A percentile compares a stretch with the other conserved stretches of the same genome.
Evolutionary conservation across 1,140 invertebrate genomes (phyloP).

Genomic region (Drosophila sturtevanti): DNA sequence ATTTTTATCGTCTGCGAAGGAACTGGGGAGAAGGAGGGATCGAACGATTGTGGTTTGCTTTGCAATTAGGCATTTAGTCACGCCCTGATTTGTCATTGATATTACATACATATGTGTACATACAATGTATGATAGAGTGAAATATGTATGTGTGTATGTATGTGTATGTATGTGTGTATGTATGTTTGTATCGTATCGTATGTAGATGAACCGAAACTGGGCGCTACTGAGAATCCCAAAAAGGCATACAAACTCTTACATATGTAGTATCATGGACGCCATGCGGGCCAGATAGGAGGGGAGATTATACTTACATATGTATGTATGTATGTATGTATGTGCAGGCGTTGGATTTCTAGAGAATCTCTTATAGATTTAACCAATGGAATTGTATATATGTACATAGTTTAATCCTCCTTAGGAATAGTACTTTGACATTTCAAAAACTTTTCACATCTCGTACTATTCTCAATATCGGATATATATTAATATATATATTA

Average conservation of each 20-base stretch:
- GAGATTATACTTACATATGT: background rate
- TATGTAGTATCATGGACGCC: background rate
- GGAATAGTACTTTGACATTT: background rate
- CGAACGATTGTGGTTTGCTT: conserved; percentile 44
- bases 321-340: too few relatives aligned
- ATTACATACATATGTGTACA: conserved; percentile 33
- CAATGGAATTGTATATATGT: background rate
- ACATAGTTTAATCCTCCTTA: background rate
- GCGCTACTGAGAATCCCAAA: background rate
- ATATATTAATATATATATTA: too few relatives aligned
- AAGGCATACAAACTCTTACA: background rate
- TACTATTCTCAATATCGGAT: too few relatives aligned
- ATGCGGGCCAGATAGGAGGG: background rate
- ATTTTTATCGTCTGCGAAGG: conserved; percentile 56
- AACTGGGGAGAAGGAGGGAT: conserved; percentile 8
- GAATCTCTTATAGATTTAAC: background rate
- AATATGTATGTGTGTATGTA: conserved; percentile 6
- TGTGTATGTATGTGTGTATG: background rate
- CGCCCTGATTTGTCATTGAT: conserved; percentile 77
- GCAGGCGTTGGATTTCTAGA: background rate
- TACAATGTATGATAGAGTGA: conserved; percentile 17
- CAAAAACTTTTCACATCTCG: too few relatives aligned
- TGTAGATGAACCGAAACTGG: background rate
- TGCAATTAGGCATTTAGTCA: conserved; percentile 74
- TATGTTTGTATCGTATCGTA: too few relatives aligned